Evolutionary conservation across 2,797 vertebrate species (phyloP).

Genomic region (Gouania willdenowi): DNA sequence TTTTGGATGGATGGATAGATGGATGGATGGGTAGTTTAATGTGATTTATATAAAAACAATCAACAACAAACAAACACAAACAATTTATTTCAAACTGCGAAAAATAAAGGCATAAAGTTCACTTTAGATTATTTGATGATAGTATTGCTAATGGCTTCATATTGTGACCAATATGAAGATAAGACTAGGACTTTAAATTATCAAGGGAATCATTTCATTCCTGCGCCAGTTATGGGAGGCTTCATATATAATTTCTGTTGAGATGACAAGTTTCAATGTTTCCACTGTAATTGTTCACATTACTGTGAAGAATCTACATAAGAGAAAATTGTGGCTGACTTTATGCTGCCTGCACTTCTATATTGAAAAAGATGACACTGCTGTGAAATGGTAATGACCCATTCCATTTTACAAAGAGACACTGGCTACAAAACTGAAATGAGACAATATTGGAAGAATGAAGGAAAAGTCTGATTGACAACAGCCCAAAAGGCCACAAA

Average conservation of each 20-base stretch:
- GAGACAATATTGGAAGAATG: constrained; percentile 29
- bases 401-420: constrained; percentile 27
- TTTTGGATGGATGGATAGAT: too few species aligned
- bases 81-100: too few species aligned
- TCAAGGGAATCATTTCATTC: constrained; percentile 8
- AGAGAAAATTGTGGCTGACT: constrained; percentile 22
- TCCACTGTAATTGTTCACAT: constrained; percentile 23
- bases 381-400: constrained; percentile 51
- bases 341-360: constrained; percentile 23
- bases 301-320: constrained; percentile 21
- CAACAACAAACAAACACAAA: too few species aligned
- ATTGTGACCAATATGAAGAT: constrained; percentile 3
- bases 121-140: background rate
- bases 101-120: background rate
- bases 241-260: constrained; percentile 33
- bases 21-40: too few species aligned
- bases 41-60: too few species aligned
- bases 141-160: constrained; percentile 1
- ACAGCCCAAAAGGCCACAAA: constrained; percentile 8
- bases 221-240: constrained; percentile 25
- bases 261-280: constrained; percentile 31
- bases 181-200: constrained; percentile 12
- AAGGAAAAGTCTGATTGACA: constrained; percentile 3
- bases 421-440: constrained; percentile 20
- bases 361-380: constrained; percentile 33